Base-by-base conservation (phyloP, 2,888 invertebrate species). In the Leptothorax acervorum region DNA sequence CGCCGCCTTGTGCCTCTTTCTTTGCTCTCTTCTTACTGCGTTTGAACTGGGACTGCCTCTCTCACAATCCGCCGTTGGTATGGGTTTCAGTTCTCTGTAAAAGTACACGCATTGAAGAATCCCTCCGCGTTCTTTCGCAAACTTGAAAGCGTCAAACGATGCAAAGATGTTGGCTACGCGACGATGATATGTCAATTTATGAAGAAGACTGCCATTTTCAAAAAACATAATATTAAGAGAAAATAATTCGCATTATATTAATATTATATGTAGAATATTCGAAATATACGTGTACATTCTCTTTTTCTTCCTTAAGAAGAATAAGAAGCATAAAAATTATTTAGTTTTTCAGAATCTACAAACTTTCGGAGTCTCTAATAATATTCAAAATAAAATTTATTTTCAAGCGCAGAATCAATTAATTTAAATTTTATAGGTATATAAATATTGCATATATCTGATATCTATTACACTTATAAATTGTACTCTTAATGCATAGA, bases 1-100 rank as follows among this genome's bases (percentile, higher is more conserved):
- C 96, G 97, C 96, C 28, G 96, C 95, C 95, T 97, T 97, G 92
- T 97, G 97, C 91, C 97, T 97, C 92, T 96, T 97, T 88, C 96
- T 96, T 63, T 96, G 96, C 85, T 97, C 97, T 82, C 97, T 95
- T 84, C 96, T 93, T 79, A 91, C 85, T 45, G 86, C 63, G 35
- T 83, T 86, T 60, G 89, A 88, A 53, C 91, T 87, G 1, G 91
- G 85, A 45, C 91, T 90, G 3, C 90, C 92, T 66, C 93, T 92
- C 76, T 95, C 95, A 75, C 94, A 93, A 85, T 95, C 97, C 53
- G 95, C 95, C 45, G 96, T 95, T 31, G 96, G 95, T 83, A 97
- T 96, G 1, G 97, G 96, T 92, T 97, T 97, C 76, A 97, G 93
- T 94, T 97, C 97, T 93, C 97, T 96, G 94, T 18, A 87, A 75